Evolutionary conservation across 2,888 invertebrate species (phyloP), one percentile per base, ranked within the genome.

Genomic region (Tenthredo notha): DNA sequence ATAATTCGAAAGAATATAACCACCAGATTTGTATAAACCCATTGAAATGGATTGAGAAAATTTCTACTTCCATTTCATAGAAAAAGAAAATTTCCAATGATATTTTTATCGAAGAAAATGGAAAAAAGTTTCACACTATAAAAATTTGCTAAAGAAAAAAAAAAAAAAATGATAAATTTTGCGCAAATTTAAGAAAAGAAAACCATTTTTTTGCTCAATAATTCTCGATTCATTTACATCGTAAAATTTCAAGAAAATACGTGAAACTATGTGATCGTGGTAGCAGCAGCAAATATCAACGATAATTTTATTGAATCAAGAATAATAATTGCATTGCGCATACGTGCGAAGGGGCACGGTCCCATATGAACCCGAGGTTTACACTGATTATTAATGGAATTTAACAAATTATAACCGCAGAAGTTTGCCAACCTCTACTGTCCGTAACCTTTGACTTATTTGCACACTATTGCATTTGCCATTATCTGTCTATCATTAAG

Each of bases 371-470:
- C 50, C 18, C 50, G 50, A 50, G 15, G 50, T 18, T 33, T 37
- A 12, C 33, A 18, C 70, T 70, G 70, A 70, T 70, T 70, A 37
- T 15, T 15, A 37, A 70, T 50, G 50, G 50, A 50, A 33, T 70
- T 70, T 29, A 37, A 70, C n/a, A 18, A 70, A 33, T 70, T 70
- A 33, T 5, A 70, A 70, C 70, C 33, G 70, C n/a, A 18, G 33
- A 33, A 70, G 70, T 70, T 70, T 70, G 37, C 70, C 7, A 33
- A 6, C 37, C 70, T 33, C 7, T 37, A 7, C 25, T 37, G 7
- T 70, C 70, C 70, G n/a, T 33, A 70, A 70, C 70, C 70, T 70
- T 33, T 33, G 33, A 70, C 70, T 70, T 70, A 43, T 43, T n/a
- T n/a, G 5, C 18, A 9, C 15, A 37, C 37, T 18, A 29, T 50